Evolutionary conservation across 2,113 vertebrate genomes (phyloP), one percentile per base, ranked within the genome.

Genomic region (Thryonomys swinderianus): DNA sequence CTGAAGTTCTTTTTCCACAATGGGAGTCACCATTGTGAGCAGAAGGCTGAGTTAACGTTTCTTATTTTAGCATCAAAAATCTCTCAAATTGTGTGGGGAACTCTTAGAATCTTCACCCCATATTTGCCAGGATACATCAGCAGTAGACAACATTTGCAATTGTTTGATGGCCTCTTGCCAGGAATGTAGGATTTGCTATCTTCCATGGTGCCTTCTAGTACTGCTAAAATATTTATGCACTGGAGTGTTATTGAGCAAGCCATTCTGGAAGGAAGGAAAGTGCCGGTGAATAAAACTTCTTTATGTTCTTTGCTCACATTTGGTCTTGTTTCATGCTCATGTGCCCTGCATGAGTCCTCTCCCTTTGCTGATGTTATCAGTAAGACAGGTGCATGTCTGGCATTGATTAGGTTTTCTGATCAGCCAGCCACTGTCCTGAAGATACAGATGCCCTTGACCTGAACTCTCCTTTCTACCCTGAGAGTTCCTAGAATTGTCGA

Each of bases 181-280:
- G 9, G 37, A 57, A 40, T 0, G 0, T 8, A 0, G n/a, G 90
- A 3, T 48, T 12, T 0, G 2, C 78, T 10, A 0, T 89, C 55
- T 40, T 73, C 57, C 80, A 34, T 9, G 23, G 89, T 37, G 1
- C 4, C 27, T 0, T 59, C 61, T 16, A 11, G 27, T 13, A 66
- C 69, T 42, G 2, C 66, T 51, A 42, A 53, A 85, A 27, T 42
- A 8, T 32, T 25, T 20, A 12, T 3, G n/a, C 55, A 37, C 69
- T 5, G 1, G 37, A 71, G 66, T 83, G 1, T 53, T 13, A 1
- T 79, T 45, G 67, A 74, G 16, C 27, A 25, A 40, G 73, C 17
- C 3, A 3, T 18, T 27, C 4, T 1, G 16, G 21, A 45, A 45
- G 3, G 16, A 21, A 45, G 61, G 61, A 27, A 8, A 16, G 57